Percentiles rank a stretch among this genome's conserved stretches.
Conservation (phyloP, 2,888 invertebrate genomes). For the Dryobotodes eremita region DNA sequence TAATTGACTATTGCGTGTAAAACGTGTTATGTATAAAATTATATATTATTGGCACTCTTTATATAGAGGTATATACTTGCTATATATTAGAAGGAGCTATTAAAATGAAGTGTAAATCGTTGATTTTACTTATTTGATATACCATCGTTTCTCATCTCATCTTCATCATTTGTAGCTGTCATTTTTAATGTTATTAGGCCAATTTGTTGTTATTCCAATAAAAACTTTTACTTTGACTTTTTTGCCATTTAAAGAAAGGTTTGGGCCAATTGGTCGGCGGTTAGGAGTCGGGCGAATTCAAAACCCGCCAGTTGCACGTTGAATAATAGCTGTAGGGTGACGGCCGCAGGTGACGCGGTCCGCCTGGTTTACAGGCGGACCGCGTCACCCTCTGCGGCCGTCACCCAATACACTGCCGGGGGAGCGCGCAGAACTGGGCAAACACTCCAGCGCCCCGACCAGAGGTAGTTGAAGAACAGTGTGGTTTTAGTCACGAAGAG, state of each 20-base stretch:
- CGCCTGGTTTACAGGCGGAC: neutral
- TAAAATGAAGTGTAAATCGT: slow-evolving; percentile 15
- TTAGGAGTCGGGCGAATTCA: too few relatives aligned
- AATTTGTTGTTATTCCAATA: neutral
- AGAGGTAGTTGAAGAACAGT: neutral
- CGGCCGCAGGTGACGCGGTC: neutral
- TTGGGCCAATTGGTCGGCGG: neutral
- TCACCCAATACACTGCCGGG: neutral
- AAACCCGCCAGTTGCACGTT: neutral
- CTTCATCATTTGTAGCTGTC: neutral
- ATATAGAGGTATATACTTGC: slow-evolving; percentile 37
- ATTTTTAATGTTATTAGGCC: neutral
- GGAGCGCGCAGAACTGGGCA: neutral
- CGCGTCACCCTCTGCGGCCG: too few relatives aligned
- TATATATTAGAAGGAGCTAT: slow-evolving; percentile 39
- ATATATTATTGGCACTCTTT: slow-evolving; percentile 54
- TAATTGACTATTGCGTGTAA: slow-evolving; percentile 47
- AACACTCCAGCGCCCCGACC: neutral
- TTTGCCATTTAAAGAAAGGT: neutral
- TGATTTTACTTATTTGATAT: slow-evolving; percentile 37
- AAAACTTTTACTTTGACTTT: neutral
- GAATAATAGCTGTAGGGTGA: neutral
- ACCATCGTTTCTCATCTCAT: neutral
- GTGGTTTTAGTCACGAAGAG: neutral
- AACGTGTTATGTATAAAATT: slow-evolving; percentile 53